Evolutionary conservation across 2,113 vertebrate species (phyloP).

Genomic region (Syngnathoides biaculeatus): DNA sequence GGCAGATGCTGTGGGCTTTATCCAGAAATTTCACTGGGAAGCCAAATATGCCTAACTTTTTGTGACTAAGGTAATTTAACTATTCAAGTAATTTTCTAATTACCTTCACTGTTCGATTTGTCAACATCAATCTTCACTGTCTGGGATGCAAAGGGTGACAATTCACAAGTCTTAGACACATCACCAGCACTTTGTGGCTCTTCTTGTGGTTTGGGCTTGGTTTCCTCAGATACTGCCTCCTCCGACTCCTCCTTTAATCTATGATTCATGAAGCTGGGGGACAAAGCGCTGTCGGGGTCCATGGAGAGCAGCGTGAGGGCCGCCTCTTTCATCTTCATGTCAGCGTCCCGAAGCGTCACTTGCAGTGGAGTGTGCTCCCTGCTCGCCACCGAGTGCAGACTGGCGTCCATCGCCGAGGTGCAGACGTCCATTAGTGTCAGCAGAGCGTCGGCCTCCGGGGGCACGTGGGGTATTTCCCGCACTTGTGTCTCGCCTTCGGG

Average conservation of each 20-base stretch:
- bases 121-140: background rate
- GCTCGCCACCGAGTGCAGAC: slow-evolving; percentile 16
- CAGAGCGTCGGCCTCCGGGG: slow-evolving; percentile 66
- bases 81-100: background rate
- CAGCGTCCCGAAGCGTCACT: slow-evolving; percentile 58
- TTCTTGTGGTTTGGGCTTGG: background rate
- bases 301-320: slow-evolving; percentile 78
- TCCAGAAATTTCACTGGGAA: no score
- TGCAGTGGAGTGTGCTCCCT: slow-evolving; percentile 13
- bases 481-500: slow-evolving; percentile 52
- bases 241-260: slow-evolving; percentile 8
- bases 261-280: slow-evolving; percentile 35
- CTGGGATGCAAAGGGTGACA: background rate
- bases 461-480: slow-evolving; percentile 36
- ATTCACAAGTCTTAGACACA: background rate
- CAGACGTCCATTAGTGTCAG: slow-evolving; percentile 71
- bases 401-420: slow-evolving; percentile 51
- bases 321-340: slow-evolving; percentile 77
- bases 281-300: slow-evolving; percentile 65
- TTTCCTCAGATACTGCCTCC: background rate
- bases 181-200: background rate
- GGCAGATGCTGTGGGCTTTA: no score
- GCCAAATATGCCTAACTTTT: no score
- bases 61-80: no score
- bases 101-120: slow-evolving; percentile 38